Conservation (phyloP, 2,888 invertebrate genomes). For the Hypsopygia costalis region DNA sequence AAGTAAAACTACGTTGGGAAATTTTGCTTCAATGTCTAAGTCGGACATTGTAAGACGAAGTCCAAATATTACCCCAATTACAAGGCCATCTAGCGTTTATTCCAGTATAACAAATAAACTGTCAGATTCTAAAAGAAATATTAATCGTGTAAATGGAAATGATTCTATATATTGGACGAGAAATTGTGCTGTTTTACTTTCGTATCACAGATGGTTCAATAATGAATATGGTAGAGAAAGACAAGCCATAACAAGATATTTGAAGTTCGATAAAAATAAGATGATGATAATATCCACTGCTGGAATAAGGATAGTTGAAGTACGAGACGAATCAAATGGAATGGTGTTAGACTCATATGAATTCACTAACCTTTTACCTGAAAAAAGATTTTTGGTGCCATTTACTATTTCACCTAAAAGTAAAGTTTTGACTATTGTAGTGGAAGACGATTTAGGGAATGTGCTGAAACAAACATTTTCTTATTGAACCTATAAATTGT, state of each 20-base stretch:
- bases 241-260: slow-evolving; percentile 73
- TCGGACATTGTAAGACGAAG: slow-evolving; percentile 68
- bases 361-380: slow-evolving; percentile 79
- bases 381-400: slow-evolving; percentile 79
- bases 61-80: slow-evolving; percentile 76
- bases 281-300: slow-evolving; percentile 82
- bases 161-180: slow-evolving; percentile 82
- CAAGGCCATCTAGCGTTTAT: slow-evolving; percentile 72
- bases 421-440: slow-evolving; percentile 80
- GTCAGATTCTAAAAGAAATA: slow-evolving; percentile 66
- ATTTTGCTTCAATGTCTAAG: slow-evolving; percentile 72
- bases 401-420: slow-evolving; percentile 72
- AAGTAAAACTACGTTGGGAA: slow-evolving; percentile 75
- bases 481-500: slow-evolving; percentile 41
- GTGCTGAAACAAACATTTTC: slow-evolving; percentile 83
- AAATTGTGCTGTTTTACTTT: slow-evolving; percentile 83
- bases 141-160: slow-evolving; percentile 61
- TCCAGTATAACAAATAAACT: slow-evolving; percentile 69
- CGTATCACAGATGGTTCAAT: slow-evolving; percentile 83
- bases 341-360: slow-evolving; percentile 83
- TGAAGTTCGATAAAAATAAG: slow-evolving; percentile 78
- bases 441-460: slow-evolving; percentile 85
- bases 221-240: slow-evolving; percentile 77
- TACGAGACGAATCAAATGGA: slow-evolving; percentile 81
- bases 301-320: slow-evolving; percentile 84